A percentile compares a stretch with the other conserved stretches of the same genome.
These are phyloP conservation scores for Prochilodus magdalenae DNA, from an alignment of 2,113 vertebrate species.

Conservation along the genomic window DNA sequence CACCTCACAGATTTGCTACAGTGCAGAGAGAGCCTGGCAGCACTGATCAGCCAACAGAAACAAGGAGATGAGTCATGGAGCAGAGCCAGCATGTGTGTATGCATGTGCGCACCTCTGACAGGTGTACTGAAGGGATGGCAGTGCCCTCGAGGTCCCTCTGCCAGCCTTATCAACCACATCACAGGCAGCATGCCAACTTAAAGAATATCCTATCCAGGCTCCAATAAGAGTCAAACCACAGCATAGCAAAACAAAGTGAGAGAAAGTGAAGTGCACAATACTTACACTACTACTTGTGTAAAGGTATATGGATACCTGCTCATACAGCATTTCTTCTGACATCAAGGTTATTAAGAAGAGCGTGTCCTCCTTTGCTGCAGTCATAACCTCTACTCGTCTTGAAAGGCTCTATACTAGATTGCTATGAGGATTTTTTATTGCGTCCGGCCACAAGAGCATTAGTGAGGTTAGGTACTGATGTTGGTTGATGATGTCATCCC, in stretches of 20 bases:
- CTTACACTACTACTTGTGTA: background rate
- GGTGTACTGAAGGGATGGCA: slow-evolving; percentile 43
- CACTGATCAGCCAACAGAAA: slow-evolving; percentile 7
- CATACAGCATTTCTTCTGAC: background rate
- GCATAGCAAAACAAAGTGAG: background rate
- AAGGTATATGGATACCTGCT: background rate
- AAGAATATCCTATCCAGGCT: slow-evolving; percentile 5
- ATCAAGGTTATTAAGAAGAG: background rate
- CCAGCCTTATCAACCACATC: slow-evolving; percentile 36
- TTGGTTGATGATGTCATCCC: background rate
- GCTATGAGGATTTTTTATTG: background rate
- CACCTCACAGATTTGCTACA: background rate
- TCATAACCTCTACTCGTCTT: background rate
- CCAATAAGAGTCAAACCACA: slow-evolving; percentile 34
- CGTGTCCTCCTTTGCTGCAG: too few species aligned
- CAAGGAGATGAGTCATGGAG: background rate
- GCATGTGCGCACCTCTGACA: slow-evolving; percentile 16
- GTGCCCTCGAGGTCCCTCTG: slow-evolving; percentile 35
- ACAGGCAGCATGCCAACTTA: slow-evolving; percentile 10
- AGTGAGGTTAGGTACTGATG: background rate
- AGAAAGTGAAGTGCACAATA: background rate
- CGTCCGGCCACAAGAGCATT: background rate
- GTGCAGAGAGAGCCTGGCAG: background rate
- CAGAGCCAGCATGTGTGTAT: slow-evolving; percentile 15
- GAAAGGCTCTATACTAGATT: background rate